A percentile compares a stretch with the other conserved stretches of the same genome.
These are phyloP conservation scores for Baccha elongata DNA, from an alignment of 2,888 invertebrate genomes.

Conservation along the genomic window DNA sequence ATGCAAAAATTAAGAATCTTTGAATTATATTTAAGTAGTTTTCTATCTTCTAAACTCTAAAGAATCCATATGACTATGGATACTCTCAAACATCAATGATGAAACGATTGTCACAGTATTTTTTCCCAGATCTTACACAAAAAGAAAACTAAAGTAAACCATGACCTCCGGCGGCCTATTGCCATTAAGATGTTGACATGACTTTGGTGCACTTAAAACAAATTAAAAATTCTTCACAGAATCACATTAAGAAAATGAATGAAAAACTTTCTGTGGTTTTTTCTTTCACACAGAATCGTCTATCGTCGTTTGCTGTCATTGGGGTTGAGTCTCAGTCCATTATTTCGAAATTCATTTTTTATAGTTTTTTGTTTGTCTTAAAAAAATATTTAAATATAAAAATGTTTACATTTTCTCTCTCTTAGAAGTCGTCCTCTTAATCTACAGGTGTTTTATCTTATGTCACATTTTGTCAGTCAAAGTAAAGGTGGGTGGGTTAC, in stretches of 20 bases:
- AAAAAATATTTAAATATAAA: background rate
- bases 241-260: background rate
- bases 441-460: slow-evolving; percentile 53
- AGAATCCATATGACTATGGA: too few relatives aligned
- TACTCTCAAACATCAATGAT: background rate
- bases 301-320: background rate
- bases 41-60: too few relatives aligned
- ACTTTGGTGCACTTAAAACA: slow-evolving; percentile 28
- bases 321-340: background rate
- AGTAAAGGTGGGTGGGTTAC: slow-evolving; percentile 4
- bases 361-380: too few relatives aligned
- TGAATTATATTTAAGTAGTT: too few relatives aligned
- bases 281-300: background rate
- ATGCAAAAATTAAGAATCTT: too few relatives aligned
- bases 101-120: background rate
- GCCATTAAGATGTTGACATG: background rate
- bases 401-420: slow-evolving; percentile 1
- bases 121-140: background rate
- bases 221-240: slow-evolving; percentile 31
- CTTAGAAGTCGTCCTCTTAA: background rate
- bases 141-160: background rate
- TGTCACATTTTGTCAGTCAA: slow-evolving; percentile 6
- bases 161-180: background rate
- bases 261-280: background rate
- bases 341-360: background rate